Evolutionary conservation across 2,888 invertebrate genomes (phyloP).

Genomic region (Parnassius glacialis): DNA sequence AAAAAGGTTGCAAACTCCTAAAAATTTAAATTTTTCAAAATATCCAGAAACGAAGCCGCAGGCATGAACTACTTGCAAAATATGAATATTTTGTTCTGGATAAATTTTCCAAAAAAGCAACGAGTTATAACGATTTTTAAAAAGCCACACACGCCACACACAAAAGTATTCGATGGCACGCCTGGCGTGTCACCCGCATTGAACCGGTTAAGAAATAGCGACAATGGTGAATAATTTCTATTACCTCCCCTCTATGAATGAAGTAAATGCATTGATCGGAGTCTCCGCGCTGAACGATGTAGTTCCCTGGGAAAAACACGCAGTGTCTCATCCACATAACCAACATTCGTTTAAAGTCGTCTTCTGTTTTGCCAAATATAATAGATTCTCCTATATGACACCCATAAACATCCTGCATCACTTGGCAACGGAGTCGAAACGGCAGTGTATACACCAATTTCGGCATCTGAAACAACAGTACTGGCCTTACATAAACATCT

Average conservation of each 20-base stretch:
- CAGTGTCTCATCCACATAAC: conserved; percentile 72
- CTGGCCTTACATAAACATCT: background rate
- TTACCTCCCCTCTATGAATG: conserved; percentile 78
- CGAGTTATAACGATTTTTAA: too few species aligned
- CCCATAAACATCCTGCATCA: conserved; percentile 76
- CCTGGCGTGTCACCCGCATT: too few species aligned
- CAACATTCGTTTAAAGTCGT: conserved; percentile 73
- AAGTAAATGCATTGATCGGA: conserved; percentile 80
- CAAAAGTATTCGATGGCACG: too few species aligned
- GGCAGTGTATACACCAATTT: conserved; percentile 61
- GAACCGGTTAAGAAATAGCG: too few species aligned
- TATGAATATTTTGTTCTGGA: too few species aligned
- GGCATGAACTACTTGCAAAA: too few species aligned
- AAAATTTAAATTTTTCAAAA: too few species aligned
- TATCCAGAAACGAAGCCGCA: too few species aligned
- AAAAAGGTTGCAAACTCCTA: too few species aligned
- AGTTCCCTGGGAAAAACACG: conserved; percentile 79
- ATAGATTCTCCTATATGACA: conserved; percentile 71
- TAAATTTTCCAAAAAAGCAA: too few species aligned
- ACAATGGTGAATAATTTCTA: background rate
- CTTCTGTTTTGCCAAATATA: conserved; percentile 72
- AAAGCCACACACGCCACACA: too few species aligned
- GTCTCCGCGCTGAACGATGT: conserved; percentile 79
- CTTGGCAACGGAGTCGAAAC: conserved; percentile 67
- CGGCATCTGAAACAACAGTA: conserved; percentile 55